Base-by-base conservation (phyloP, 2,888 invertebrate species). In the Noctua pronuba region DNA sequence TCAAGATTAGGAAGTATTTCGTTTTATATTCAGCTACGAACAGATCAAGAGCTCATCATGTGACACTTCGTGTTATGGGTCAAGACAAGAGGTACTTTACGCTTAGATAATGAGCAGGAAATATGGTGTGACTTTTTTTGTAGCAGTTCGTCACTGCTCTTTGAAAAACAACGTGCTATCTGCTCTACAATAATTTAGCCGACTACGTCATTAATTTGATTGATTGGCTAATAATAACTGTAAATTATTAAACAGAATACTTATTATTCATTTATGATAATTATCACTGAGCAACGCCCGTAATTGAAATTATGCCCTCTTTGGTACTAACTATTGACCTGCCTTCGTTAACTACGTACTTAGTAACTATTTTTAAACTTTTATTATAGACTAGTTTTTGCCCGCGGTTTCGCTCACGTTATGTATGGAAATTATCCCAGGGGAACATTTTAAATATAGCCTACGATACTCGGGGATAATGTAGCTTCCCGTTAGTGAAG, bases 201-300 rank as follows among this genome's bases (percentile, higher is more conserved):
- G 13, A 18, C 35, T 46, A 46, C 77, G 44, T 77, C 66, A 58
- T 21, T 38, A 65, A 41, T 38, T n/a, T 31, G 28, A 55, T 77
- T 77, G 49, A 65, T 31, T 46, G 5, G 5, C 18, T 28, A 28
- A 24, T 60, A 28, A 16, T 18, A 31, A 24, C 16, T 24, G 0
- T 16, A 44, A 13, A 3, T 44, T 44, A 52, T 31, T 64, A 18
- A 65, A 58, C 24, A 66, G 38, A 58, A 58, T 46, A n/a, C n/a
- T n/a, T n/a, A 77, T 77, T 44, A 38, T 24, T 24, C 16, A 13
- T 64, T 6, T 64, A 24, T 24, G 11, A 38, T 64, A n/a, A 44
- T 24, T 62, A 62, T 44, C 49, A 64, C 55, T 31, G 46, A 41
- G 16, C 31, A 46, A 46, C 31, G 31, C 58, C 58, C n/a, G n/a